A percentile compares a stretch with the other conserved stretches of the same genome.
Conservation (phyloP, 2,113 vertebrate genomes). For the Anolis sagrei region DNA sequence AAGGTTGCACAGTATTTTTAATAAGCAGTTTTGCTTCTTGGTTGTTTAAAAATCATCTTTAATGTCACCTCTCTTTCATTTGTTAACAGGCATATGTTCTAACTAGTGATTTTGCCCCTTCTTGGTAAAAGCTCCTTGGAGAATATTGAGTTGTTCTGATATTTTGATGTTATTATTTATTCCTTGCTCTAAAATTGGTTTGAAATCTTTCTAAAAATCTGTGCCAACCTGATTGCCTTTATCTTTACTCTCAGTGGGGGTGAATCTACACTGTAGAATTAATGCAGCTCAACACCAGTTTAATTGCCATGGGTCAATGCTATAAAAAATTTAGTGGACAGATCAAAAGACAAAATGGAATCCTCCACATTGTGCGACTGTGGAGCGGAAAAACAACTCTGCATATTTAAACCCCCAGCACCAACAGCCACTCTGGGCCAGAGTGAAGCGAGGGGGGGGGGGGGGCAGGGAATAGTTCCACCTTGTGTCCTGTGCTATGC, state of each 20-base stretch:
- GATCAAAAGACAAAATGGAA: too few relatives aligned
- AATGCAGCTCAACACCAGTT: too few relatives aligned
- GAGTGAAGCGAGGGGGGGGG: too few relatives aligned
- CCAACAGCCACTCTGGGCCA: too few relatives aligned
- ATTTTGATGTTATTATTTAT: conserved; percentile 28
- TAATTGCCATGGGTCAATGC: too few relatives aligned
- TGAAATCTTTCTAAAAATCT: background rate
- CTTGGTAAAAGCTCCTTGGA: conserved; percentile 9
- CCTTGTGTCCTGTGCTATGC: too few relatives aligned
- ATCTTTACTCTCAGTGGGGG: conserved; percentile 8
- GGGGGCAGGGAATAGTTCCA: too few relatives aligned
- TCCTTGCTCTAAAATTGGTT: conserved; percentile 10
- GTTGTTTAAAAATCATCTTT: conserved; percentile 65
- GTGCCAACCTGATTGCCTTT: conserved; percentile 8
- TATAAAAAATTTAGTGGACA: too few relatives aligned
- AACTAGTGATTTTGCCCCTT: conserved; percentile 40
- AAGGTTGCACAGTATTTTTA: conserved; percentile 51
- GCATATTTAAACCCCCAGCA: too few relatives aligned
- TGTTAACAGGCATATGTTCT: conserved; percentile 49
- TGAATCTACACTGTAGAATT: too few relatives aligned
- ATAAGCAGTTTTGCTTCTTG: conserved; percentile 48
- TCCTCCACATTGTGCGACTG: too few relatives aligned
- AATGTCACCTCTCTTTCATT: conserved; percentile 63
- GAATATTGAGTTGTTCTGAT: conserved; percentile 29
- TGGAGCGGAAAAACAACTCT: too few relatives aligned